Base-by-base conservation (phyloP, 2,888 invertebrate genomes). In the Malachius bipustulatus region DNA sequence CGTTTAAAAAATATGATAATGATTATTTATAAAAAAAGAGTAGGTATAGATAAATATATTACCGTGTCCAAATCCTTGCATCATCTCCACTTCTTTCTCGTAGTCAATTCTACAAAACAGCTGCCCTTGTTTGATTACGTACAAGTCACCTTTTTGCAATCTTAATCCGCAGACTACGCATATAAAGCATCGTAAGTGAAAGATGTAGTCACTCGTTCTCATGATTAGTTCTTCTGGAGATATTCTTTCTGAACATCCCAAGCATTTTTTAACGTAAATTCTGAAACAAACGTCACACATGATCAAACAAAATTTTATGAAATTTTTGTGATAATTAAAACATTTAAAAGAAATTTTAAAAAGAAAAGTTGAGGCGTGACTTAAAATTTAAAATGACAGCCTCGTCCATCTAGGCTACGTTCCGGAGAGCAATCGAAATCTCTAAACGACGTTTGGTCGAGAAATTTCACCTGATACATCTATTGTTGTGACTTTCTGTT, bases 111-210 rank as follows among this genome's bases (percentile, higher is more conserved):
- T 65, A 55, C 85, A 85, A 60, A 82, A 79, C 35, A 85, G 68
- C 56, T 83, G 82, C 28, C 74, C 81, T 70, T 66, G 80, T 67
- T 66, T 82, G 56, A 83, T 70, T 45, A 83, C 79, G 58, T 80
- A 87, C 57, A 84, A 77, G 57, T 87, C 84, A 14, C 84, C 82
- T 61, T 82, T 81, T 62, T 82, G 80, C 30, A 85, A 66, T 39
- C 76, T 69, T 14, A 73, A 72, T 2, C 82, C 78, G 55, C 85
- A 85, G 10, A 78, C 80, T 31, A 79, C 76, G 57, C 85, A 87
- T 32, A 75, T 70, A 61, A 85, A 87, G 60, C 85, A 87, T 48
- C 75, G 69, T 42, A 82, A 65, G 65, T 87, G 85, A 59, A 81
- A 87, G 44, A 83, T 77, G 55, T 72, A 73, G 47, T 75, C 75